Conservation (phyloP, 1,140 invertebrate genomes). For the Agrilus planipennis region DNA sequence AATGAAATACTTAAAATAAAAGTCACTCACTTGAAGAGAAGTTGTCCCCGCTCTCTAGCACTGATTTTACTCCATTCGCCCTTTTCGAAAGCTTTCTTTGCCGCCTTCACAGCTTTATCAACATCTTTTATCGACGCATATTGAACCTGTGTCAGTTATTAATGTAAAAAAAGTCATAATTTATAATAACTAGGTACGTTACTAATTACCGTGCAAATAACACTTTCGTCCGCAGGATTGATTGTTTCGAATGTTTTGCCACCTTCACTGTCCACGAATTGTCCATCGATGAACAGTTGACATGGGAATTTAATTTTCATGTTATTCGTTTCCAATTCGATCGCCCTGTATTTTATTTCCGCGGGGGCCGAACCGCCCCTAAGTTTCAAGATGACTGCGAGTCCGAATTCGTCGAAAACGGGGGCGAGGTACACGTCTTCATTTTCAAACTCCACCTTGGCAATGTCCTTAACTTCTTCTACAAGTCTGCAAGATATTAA, state of each 20-base stretch:
- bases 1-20: too few relatives aligned
- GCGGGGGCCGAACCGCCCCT: conserved; percentile 27
- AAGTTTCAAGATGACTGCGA: conserved; percentile 49
- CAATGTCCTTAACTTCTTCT: conserved; percentile 81
- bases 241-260: conserved; percentile 54
- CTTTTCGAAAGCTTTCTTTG: conserved; percentile 73
- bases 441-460: conserved; percentile 67
- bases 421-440: conserved; percentile 91
- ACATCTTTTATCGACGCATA: conserved; percentile 70
- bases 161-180: not conserved
- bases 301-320: conserved; percentile 73
- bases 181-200: conserved; percentile 3
- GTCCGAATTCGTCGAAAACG: conserved; percentile 69
- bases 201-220: conserved; percentile 53
- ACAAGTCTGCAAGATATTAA: conserved; percentile 51
- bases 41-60: conserved; percentile 62
- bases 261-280: conserved; percentile 70
- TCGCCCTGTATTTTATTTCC: conserved; percentile 55
- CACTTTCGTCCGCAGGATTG: conserved; percentile 76
- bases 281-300: conserved; percentile 84
- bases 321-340: conserved; percentile 71
- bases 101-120: conserved; percentile 73
- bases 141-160: conserved; percentile 44
- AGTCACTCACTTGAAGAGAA: conserved; percentile 67
- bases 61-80: conserved; percentile 85